phyloP scores from a whole-genome alignment of 2,113 vertebrate species.

The Strix aluco region DNA sequence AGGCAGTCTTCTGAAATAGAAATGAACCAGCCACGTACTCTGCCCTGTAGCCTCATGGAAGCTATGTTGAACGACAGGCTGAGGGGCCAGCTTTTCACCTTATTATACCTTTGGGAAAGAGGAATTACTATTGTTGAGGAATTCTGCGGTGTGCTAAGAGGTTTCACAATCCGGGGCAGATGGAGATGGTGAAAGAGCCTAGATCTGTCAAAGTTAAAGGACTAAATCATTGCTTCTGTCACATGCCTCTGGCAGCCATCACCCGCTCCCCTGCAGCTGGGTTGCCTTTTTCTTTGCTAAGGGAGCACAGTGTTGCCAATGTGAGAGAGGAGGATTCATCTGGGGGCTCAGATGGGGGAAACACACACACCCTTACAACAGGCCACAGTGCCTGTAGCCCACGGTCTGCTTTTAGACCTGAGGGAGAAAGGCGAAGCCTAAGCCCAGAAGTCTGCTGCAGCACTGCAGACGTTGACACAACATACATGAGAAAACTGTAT shows the following conservation, averaged over 20 bases:
- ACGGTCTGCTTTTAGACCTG: background rate
- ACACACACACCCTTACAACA: fast-evolving
- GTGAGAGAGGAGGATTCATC: background rate
- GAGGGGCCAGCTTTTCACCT: background rate
- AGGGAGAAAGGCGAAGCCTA: background rate
- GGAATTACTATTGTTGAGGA: background rate
- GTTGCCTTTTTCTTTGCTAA: background rate
- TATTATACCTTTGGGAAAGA: background rate
- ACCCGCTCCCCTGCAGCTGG: fast-evolving
- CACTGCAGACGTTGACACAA: no score
- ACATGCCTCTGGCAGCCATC: background rate
- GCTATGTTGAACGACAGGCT: background rate
- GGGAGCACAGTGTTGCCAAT: background rate
- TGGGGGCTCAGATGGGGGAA: background rate
- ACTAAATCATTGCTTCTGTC: background rate
- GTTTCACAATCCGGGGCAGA: background rate
- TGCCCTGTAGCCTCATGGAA: background rate
- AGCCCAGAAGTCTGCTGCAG: background rate
- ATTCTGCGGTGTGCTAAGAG: background rate
- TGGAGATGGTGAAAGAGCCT: background rate
- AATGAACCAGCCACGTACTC: background rate
- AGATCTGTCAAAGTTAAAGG: background rate
- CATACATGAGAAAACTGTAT: fast-evolving
- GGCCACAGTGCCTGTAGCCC: background rate
- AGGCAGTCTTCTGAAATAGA: background rate